phyloP scores from a whole-genome alignment of 2,113 vertebrate species.

The Elephas maximus region DNA sequence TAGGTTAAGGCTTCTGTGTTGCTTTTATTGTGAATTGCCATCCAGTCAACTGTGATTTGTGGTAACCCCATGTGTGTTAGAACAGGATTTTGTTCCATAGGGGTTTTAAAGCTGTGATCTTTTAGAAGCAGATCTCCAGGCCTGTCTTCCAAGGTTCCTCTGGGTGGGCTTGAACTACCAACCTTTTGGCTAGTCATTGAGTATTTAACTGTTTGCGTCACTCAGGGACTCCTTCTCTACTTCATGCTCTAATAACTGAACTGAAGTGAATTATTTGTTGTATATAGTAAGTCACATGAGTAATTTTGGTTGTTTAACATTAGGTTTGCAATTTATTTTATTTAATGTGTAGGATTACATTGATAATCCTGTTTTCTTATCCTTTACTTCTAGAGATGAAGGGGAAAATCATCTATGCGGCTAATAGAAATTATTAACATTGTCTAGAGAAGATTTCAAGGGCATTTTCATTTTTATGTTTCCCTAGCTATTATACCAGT shows the following conservation, averaged over 20 bases:
- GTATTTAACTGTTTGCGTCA: neutral
- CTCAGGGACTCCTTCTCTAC: neutral
- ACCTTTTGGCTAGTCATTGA: neutral
- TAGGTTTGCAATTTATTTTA: constrained; percentile 49
- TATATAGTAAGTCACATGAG: neutral
- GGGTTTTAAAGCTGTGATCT: neutral
- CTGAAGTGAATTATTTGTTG: constrained; percentile 21
- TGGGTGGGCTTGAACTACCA: neutral
- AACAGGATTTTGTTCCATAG: neutral
- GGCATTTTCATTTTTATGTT: constrained; percentile 73
- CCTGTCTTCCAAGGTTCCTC: neutral
- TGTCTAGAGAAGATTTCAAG: constrained; percentile 77
- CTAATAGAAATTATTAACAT: constrained; percentile 72
- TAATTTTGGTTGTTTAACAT: constrained; percentile 34
- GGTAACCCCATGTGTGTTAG: too few species aligned
- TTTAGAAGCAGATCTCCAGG: neutral
- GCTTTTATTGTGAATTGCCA: too few species aligned
- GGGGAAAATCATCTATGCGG: constrained; percentile 31
- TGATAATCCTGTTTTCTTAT: constrained; percentile 17
- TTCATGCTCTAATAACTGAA: constrained; percentile 1
- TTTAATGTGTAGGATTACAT: neutral
- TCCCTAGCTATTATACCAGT: constrained; percentile 18
- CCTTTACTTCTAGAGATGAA: constrained; percentile 45
- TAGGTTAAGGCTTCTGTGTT: too few species aligned
- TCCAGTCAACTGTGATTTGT: too few species aligned